Base-by-base conservation (phyloP, 2,888 invertebrate genomes). In the Stenotaenia linearis region DNA sequence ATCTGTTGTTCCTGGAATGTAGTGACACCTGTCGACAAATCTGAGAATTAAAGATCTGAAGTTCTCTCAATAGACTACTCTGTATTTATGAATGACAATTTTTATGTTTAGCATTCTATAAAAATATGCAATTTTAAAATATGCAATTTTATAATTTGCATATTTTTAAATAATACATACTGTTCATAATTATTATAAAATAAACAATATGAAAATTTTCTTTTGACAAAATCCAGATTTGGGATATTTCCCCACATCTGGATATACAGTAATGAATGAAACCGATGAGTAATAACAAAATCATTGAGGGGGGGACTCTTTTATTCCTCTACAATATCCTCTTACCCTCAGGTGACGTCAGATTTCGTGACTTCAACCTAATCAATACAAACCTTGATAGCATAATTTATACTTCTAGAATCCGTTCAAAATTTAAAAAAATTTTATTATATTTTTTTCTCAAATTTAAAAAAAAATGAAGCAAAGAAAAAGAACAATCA, bases 321-420 rank as follows among this genome's bases (percentile, higher is more conserved):
- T 69, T 28, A 25, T 69, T 28, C 69, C 69, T 28, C 69, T 69
- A 25, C 69, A n/a, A 69, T 69, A 25, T 69, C 69, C 69, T 69
- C 69, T 12, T 25, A 50, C 69, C 69, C 69, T 69, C 69, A 69
- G 69, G 69, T 69, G 69, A 69, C 69, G 69, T 69, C 69, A 69
- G 69, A 69, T 25, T 69, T 28, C 69, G 69, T 69, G 69, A 69
- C 69, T 69, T 69, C 25, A 69, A 69, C 15, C 25, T 28, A 69
- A 69, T 69, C 69, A 69, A 69, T 69, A 69, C n/a, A 50, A 18
- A 4, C 50, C 18, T 50, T 50, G 50, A 50, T 50, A 50, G 1
- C 50, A 50, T 9, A n/a, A 50, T 50, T 50, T 50, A 40, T 12
- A 9, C 15, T 40, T 40, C n/a, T 40, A 50, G 50, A 50, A 50